Conservation (phyloP, 2,797 vertebrate species). For the Gymnothorax javanicus region DNA sequence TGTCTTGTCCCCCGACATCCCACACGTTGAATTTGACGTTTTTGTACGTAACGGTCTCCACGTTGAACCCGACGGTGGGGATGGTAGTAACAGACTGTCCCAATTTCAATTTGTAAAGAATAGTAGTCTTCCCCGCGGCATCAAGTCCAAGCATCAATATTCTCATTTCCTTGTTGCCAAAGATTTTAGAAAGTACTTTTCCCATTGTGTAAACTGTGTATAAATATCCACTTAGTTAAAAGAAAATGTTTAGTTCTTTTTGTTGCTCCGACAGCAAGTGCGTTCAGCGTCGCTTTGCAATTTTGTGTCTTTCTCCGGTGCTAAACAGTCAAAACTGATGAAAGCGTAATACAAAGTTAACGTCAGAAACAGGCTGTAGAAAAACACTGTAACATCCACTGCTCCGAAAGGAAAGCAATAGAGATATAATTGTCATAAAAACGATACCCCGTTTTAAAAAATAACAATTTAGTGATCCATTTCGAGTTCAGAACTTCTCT, state of each 20-base stretch:
- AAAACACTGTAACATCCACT: slow-evolving; percentile 3
- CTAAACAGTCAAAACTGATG: not conserved
- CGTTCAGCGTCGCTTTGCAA: not conserved
- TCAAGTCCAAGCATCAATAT: slow-evolving; percentile 99
- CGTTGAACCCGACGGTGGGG: slow-evolving; percentile 96
- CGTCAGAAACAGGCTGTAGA: not conserved
- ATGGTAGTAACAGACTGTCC: slow-evolving; percentile 98
- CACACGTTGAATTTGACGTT: slow-evolving; percentile 99
- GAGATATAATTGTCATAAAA: not conserved
- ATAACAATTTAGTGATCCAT: not conserved
- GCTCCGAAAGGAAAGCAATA: slow-evolving; percentile 10
- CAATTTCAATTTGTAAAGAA: slow-evolving; percentile 97
- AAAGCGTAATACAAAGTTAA: not conserved
- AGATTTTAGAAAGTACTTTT: slow-evolving; percentile 97
- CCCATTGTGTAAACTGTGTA: slow-evolving; percentile 85
- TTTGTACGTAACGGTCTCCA: slow-evolving; percentile 98
- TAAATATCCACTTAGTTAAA: slow-evolving; percentile 64
- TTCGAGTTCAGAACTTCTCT: not conserved
- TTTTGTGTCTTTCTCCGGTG: not conserved
- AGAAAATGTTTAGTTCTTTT: not conserved
- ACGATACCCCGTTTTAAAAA: not conserved
- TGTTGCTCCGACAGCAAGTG: not conserved
- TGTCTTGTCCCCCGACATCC: slow-evolving; percentile 98
- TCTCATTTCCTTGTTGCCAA: slow-evolving; percentile 99
- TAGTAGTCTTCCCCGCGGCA: slow-evolving; percentile 95